Evolutionary conservation across 1,140 invertebrate species (phyloP).

Genomic region (Microplitis mediator): DNA sequence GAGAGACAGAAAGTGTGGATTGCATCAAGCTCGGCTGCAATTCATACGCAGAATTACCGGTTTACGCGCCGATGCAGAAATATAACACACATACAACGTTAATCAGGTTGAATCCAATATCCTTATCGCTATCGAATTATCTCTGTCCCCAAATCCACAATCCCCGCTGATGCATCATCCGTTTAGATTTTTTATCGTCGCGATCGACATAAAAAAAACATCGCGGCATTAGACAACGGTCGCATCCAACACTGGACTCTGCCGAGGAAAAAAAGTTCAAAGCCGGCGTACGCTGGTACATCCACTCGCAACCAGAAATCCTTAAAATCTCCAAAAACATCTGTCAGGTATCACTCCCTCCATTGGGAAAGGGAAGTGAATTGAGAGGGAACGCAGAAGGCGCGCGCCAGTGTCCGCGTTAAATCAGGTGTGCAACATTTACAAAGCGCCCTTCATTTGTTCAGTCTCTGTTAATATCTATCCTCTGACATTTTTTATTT

Average conservation of each 20-base stretch:
- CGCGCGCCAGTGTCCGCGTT: constrained; percentile 48
- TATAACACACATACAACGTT: constrained; percentile 24
- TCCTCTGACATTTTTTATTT: neutral
- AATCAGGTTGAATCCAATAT: constrained; percentile 33
- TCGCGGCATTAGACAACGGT: too few species aligned
- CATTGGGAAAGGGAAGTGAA: neutral
- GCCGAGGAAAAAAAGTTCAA: constrained; percentile 40
- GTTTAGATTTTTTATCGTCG: neutral
- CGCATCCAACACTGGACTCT: too few species aligned
- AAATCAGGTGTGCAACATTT: constrained; percentile 40
- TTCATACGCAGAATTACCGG: constrained; percentile 38
- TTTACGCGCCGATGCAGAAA: constrained; percentile 31
- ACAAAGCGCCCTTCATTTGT: neutral
- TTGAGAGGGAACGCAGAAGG: neutral
- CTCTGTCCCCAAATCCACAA: neutral
- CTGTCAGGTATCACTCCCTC: constrained; percentile 61
- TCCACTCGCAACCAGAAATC: constrained; percentile 47
- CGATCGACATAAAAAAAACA: neutral
- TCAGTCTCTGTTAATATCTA: neutral
- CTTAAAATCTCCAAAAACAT: constrained; percentile 52
- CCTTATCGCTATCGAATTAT: constrained; percentile 35
- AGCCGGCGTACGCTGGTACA: constrained; percentile 27
- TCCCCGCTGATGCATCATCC: constrained; percentile 1
- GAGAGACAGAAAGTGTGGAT: neutral
- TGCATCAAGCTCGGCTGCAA: constrained; percentile 23